Evolutionary conservation across 1,140 invertebrate species (phyloP).

Genomic region (Delia radicum): DNA sequence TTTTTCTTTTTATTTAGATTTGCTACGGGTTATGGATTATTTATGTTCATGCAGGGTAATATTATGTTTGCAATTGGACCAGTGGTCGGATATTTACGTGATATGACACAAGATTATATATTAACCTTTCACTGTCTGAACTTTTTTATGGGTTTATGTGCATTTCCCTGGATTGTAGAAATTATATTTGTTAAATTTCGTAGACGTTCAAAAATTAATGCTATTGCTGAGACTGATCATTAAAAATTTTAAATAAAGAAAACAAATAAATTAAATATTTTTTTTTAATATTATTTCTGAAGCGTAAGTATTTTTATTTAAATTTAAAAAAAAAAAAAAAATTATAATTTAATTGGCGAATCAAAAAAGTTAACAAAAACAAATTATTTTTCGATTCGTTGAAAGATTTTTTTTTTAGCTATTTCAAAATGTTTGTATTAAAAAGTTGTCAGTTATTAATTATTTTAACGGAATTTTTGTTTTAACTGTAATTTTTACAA

Average conservation of each 20-base stretch:
- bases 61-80: conserved; percentile 49
- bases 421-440: no score
- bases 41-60: conserved; percentile 63
- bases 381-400: no score
- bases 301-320: no score
- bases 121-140: conserved; percentile 53
- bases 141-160: conserved; percentile 51
- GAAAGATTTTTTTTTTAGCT: no score
- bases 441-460: no score
- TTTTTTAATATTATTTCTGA: no score
- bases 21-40: conserved; percentile 65
- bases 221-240: neutral
- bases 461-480: no score
- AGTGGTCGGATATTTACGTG: conserved; percentile 50
- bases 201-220: conserved; percentile 28
- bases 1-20: conserved; percentile 49
- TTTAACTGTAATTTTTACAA: no score
- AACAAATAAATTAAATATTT: neutral
- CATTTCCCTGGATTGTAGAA: conserved; percentile 49
- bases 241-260: neutral
- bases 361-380: no score
- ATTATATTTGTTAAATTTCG: conserved; percentile 44
- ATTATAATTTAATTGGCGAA: no score
- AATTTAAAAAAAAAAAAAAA: no score
- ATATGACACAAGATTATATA: conserved; percentile 46